Conservation (phyloP, 2,113 vertebrate species). For the Spilogale gracilis region DNA sequence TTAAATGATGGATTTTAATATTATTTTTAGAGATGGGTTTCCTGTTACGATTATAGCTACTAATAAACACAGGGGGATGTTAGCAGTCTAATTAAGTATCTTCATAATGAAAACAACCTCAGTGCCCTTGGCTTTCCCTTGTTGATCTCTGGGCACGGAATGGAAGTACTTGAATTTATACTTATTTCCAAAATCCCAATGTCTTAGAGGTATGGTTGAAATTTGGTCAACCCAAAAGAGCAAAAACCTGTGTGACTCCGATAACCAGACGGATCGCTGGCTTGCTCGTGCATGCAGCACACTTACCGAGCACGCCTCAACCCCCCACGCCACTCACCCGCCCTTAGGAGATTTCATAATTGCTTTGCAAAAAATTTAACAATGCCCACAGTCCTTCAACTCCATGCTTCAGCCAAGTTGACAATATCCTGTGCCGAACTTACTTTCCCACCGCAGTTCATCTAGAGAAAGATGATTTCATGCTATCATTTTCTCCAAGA, state of each 20-base stretch:
- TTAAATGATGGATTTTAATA: conserved; percentile 8
- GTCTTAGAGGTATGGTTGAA: neutral
- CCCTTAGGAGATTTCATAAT: neutral
- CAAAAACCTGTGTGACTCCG: neutral
- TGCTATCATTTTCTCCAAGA: conserved; percentile 1
- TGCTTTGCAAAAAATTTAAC: neutral
- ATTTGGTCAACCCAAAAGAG: neutral
- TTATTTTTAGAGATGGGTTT: neutral
- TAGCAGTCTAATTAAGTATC: neutral
- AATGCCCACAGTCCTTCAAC: neutral
- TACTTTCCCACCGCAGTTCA: conserved; percentile 72
- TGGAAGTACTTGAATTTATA: neutral
- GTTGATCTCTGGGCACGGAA: neutral
- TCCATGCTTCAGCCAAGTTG: neutral
- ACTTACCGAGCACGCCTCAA: neutral
- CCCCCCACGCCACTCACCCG: neutral
- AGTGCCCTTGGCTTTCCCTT: neutral
- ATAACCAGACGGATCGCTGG: neutral
- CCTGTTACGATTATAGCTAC: neutral
- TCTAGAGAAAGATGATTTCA: conserved; percentile 56
- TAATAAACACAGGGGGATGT: neutral
- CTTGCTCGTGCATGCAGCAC: neutral
- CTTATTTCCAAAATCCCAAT: conserved; percentile 24
- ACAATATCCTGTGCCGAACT: neutral
- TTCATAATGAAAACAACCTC: neutral